Base-by-base conservation (phyloP, 2,888 invertebrate species). In the Calameuta pallipes region DNA sequence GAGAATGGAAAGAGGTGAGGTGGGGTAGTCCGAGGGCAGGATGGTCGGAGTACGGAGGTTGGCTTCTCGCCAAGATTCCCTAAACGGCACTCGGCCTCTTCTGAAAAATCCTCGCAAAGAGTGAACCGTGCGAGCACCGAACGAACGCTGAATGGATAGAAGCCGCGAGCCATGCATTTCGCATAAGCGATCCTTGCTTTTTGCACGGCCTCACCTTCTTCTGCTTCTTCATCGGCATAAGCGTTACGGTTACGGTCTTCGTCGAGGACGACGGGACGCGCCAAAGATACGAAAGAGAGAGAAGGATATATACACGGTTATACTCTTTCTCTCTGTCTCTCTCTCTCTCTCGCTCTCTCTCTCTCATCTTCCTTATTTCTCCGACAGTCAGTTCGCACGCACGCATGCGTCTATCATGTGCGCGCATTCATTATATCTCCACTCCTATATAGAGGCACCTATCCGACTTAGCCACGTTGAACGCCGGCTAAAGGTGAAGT, bases 41-140 rank as follows among this genome's bases (percentile, higher is more conserved):
- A 71, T 23, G 71, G 12, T 33, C 71, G 71, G 71, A 34, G 33
- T 34, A 23, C 31, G 34, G 37, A 34, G 36, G 34, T 74, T 83
- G 84, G 82, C 82, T 77, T 82, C 77, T 78, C 84, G 87, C 87
- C 90, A 91, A 90, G 88, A 90, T 91, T 90, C 89, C 91, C 90
- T 91, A 90, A 90, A 90, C 90, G 91, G 90, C 83, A 83, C 83
- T 87, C 85, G 82, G 75, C 78, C 75, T 73, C 84, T 86, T 84
- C 83, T 87, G 88, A 89, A 89, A 88, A 88, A 87, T 88, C 87
- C 82, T 84, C 84, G 83, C 84, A 81, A 84, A 85, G 81, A 84
- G 33, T 15, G 76, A 80, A 74, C 79, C 76, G 69, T 70, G 41
- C 71, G 69, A 35, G 69, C 69, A 41, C 36, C 34, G 11, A 76